Percentiles rank a stretch among this genome's conserved stretches.
Evolutionary conservation across 2,797 vertebrate genomes (phyloP).

Genomic region (Danio aesculapii): DNA sequence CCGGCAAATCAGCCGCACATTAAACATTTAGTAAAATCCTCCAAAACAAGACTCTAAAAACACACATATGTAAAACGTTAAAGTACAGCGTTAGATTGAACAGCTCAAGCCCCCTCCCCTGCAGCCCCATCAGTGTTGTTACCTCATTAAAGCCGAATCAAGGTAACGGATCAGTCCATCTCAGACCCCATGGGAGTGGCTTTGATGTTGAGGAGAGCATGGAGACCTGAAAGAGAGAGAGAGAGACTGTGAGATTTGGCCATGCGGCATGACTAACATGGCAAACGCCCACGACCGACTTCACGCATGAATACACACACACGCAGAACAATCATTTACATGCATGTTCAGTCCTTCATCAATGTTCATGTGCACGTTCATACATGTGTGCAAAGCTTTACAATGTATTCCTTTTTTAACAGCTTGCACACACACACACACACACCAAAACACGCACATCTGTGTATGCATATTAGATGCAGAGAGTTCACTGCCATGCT

Average conservation of each 20-base stretch:
- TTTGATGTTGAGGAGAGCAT: slow-evolving; percentile 71
- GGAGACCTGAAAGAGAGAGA: slow-evolving; percentile 56
- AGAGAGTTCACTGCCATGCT: slow-evolving; percentile 28
- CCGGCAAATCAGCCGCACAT: not conserved
- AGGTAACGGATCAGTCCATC: slow-evolving; percentile 71
- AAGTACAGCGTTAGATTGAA: not conserved
- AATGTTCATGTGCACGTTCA: slow-evolving; percentile 32
- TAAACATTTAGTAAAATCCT: slow-evolving; percentile 1
- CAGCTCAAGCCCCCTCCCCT: slow-evolving; percentile 46
- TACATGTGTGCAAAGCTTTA: slow-evolving; percentile 37
- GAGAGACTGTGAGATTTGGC: slow-evolving; percentile 51
- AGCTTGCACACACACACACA: slow-evolving; percentile 2
- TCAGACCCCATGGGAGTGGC: slow-evolving; percentile 55
- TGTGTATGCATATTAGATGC: not conserved
- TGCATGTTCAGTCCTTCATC: slow-evolving; percentile 16
- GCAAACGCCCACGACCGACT: slow-evolving; percentile 60
- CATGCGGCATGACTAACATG: slow-evolving; percentile 67
- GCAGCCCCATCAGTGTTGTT: slow-evolving; percentile 70
- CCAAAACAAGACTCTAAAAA: slow-evolving; percentile 23
- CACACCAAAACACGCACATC: slow-evolving; percentile 16
- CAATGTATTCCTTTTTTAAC: slow-evolving; percentile 33
- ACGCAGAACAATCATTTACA: slow-evolving; percentile 35
- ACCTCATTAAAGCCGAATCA: slow-evolving; percentile 75
- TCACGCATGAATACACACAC: slow-evolving; percentile 60
- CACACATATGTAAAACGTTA: not conserved